These are phyloP conservation scores for Oxytorus armatus DNA, from an alignment of 2,888 invertebrate species.

Conservation along the genomic window DNA sequence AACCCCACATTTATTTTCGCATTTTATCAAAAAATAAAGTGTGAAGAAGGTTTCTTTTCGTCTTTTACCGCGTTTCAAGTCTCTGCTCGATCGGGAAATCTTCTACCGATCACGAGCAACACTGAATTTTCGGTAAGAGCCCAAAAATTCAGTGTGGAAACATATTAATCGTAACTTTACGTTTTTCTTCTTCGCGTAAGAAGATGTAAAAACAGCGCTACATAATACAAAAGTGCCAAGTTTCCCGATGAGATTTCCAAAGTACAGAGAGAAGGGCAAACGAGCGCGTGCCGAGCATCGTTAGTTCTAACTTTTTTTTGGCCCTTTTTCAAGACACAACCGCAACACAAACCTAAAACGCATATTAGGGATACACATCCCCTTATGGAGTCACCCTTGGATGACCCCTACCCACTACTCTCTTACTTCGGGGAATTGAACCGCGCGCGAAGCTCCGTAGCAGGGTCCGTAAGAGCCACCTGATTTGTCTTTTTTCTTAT, in stretches of 20 bases:
- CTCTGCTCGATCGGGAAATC: too few relatives aligned
- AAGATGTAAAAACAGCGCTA: background rate
- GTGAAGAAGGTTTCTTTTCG: too few relatives aligned
- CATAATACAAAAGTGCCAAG: background rate
- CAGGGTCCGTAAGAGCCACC: conserved; percentile 60
- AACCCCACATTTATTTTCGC: too few relatives aligned
- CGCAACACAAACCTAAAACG: background rate
- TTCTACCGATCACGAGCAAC: too few relatives aligned
- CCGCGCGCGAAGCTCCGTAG: conserved; percentile 42
- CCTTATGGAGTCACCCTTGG: too few relatives aligned
- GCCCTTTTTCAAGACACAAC: conserved; percentile 13
- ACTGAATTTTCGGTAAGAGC: too few relatives aligned
- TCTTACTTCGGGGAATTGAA: conserved; percentile 35
- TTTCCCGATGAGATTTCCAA: too few relatives aligned
- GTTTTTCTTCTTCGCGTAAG: background rate
- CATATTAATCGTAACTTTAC: too few relatives aligned
- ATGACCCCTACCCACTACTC: too few relatives aligned
- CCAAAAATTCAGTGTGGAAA: too few relatives aligned
- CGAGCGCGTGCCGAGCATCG: conserved; percentile 58
- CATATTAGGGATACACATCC: conserved; percentile 23
- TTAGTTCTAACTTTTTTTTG: conserved; percentile 11
- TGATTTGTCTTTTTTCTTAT: conserved; percentile 62
- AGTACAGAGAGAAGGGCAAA: conserved; percentile 6
- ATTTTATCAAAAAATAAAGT: too few relatives aligned
- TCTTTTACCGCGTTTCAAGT: too few relatives aligned